Percentiles rank a stretch among this genome's conserved stretches.
Evolutionary conservation across 2,797 vertebrate genomes (phyloP).

Genomic region (Alfaro cultratus): DNA sequence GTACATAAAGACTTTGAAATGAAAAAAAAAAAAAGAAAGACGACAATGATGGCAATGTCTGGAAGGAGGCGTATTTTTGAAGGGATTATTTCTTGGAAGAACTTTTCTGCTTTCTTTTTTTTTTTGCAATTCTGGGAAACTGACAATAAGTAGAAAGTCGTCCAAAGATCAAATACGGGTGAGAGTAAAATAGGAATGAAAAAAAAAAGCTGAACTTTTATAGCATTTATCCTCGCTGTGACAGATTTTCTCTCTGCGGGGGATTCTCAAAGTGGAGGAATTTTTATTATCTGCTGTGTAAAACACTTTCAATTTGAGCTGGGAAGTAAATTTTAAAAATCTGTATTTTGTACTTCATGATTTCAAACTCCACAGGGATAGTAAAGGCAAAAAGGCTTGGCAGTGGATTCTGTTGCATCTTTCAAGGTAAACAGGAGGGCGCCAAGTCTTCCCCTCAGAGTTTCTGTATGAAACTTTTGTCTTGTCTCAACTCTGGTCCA

Average conservation of each 20-base stretch:
- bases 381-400: not conserved
- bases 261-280: not conserved
- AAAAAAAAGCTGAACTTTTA: not conserved
- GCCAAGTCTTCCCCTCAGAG: not conserved
- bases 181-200: not conserved
- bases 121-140: not conserved
- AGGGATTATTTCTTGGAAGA: constrained; percentile 1
- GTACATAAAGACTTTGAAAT: constrained; percentile 1
- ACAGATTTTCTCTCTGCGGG: not conserved
- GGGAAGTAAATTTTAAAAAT: not conserved
- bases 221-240: not conserved
- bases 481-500: not conserved
- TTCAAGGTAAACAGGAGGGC: not conserved
- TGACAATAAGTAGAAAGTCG: not conserved
- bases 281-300: not conserved
- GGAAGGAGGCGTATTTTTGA: not conserved
- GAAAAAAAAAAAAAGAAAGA: not conserved
- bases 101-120: not conserved
- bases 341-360: no score
- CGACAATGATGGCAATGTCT: not conserved
- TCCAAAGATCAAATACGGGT: not conserved
- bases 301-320: not conserved
- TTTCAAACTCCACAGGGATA: not conserved
- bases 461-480: not conserved
- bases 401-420: not conserved